phyloP scores from a whole-genome alignment of 2,113 vertebrate species.

The Columbina picui region DNA sequence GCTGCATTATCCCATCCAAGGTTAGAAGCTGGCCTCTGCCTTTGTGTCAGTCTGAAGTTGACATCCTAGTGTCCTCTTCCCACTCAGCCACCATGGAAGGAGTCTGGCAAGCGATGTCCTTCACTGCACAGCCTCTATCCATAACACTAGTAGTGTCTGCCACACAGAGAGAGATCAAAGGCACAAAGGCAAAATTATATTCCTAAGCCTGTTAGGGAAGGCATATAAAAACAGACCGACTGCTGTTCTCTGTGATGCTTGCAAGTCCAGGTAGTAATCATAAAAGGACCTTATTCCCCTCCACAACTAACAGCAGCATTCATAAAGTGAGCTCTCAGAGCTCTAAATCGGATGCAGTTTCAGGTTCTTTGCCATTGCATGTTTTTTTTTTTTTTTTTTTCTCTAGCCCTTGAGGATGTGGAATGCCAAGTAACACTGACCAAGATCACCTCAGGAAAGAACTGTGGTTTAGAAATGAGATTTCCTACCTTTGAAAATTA shows the following conservation, averaged over 20 bases:
- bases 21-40: neutral
- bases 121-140: neutral
- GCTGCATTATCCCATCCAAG: neutral
- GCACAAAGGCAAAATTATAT: neutral
- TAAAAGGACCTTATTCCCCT: neutral
- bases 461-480: neutral
- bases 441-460: neutral
- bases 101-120: neutral
- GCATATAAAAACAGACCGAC: neutral
- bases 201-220: neutral
- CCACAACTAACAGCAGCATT: neutral
- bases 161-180: neutral
- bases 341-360: neutral
- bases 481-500: neutral
- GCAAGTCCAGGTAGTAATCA: neutral
- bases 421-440: neutral
- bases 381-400: neutral
- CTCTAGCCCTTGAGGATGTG: neutral
- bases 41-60: neutral
- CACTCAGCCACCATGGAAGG: neutral
- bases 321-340: neutral
- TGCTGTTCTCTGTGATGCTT: neutral
- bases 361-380: neutral
- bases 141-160: neutral
- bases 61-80: neutral